Evolutionary conservation across 2,888 invertebrate species (phyloP).

Genomic region (Agriopis aurantiaria): DNA sequence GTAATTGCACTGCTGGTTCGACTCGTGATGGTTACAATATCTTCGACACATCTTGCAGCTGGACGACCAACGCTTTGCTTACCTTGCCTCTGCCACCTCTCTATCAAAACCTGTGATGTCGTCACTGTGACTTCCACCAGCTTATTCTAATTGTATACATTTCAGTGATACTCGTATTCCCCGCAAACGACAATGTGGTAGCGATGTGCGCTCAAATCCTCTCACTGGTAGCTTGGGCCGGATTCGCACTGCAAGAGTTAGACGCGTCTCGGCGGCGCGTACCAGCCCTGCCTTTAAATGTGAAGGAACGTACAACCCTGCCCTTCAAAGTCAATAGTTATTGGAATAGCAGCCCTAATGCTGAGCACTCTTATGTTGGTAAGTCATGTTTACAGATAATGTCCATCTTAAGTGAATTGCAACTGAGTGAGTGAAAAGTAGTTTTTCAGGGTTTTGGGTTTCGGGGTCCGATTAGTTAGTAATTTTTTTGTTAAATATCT

Average conservation of each 20-base stretch:
- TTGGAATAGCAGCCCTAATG: conserved; percentile 76
- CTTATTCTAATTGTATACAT: conserved; percentile 32
- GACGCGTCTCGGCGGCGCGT: conserved; percentile 64
- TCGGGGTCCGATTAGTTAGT: too few relatives aligned
- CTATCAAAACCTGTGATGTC: too few relatives aligned
- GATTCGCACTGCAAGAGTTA: conserved; percentile 75
- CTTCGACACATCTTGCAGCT: too few relatives aligned
- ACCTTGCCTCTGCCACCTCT: too few relatives aligned
- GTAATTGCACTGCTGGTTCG: too few relatives aligned
- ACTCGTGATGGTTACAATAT: too few relatives aligned
- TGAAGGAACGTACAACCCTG: conserved; percentile 62
- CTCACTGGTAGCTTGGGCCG: conserved; percentile 72
- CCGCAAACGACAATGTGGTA: conserved; percentile 73
- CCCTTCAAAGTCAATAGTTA: conserved; percentile 72
- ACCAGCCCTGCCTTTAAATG: conserved; percentile 71
- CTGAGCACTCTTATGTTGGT: conserved; percentile 76
- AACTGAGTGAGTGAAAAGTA: too few relatives aligned
- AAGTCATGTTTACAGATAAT: conserved; percentile 39
- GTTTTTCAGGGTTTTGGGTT: too few relatives aligned
- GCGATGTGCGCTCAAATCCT: conserved; percentile 71
- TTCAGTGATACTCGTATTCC: conserved; percentile 77
- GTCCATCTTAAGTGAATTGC: neutral
- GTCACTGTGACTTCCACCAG: too few relatives aligned
- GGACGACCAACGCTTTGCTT: too few relatives aligned
- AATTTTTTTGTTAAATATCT: too few relatives aligned